A percentile compares a stretch with the other conserved stretches of the same genome.
phyloP scores from a whole-genome alignment of 2,113 vertebrate genomes.

The Cheirogaleus medius region DNA sequence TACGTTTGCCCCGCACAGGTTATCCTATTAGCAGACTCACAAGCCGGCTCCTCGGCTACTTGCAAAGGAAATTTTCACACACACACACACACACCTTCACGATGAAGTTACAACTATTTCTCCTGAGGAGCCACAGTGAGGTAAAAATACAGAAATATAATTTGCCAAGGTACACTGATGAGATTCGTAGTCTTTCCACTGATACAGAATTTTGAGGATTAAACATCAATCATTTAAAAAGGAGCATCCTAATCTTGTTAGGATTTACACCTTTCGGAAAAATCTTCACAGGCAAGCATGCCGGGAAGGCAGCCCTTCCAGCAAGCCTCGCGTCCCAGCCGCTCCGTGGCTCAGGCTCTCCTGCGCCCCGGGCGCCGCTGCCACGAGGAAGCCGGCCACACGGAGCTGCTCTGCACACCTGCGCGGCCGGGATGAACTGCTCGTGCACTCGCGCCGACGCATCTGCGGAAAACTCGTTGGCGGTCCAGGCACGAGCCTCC shows the following conservation, averaged over 20 bases:
- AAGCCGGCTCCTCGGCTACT: background rate
- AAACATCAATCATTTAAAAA: background rate
- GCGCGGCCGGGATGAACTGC: rapidly evolving
- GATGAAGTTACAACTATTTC: background rate
- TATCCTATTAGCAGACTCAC: background rate
- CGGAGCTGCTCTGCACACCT: background rate
- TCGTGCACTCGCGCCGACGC: background rate
- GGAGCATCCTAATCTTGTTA: background rate
- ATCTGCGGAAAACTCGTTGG: too few relatives aligned
- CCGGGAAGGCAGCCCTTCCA: background rate
- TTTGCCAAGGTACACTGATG: background rate
- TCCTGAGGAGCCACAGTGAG: background rate
- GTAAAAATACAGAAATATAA: background rate
- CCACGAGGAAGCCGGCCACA: rapidly evolving
- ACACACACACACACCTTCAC: background rate
- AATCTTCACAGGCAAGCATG: background rate
- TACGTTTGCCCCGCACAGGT: rapidly evolving
- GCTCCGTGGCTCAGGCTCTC: background rate
- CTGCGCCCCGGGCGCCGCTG: too few relatives aligned
- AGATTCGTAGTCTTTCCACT: background rate
- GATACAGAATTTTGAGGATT: background rate
- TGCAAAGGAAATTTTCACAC: background rate
- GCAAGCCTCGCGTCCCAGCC: background rate
- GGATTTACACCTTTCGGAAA: conserved; percentile 39
- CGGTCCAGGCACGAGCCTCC: rapidly evolving